A percentile compares a stretch with the other conserved stretches of the same genome.
These are phyloP conservation scores for Petrocephalus schoutedeni DNA, from an alignment of 2,797 vertebrate species.

Conservation along the genomic window DNA sequence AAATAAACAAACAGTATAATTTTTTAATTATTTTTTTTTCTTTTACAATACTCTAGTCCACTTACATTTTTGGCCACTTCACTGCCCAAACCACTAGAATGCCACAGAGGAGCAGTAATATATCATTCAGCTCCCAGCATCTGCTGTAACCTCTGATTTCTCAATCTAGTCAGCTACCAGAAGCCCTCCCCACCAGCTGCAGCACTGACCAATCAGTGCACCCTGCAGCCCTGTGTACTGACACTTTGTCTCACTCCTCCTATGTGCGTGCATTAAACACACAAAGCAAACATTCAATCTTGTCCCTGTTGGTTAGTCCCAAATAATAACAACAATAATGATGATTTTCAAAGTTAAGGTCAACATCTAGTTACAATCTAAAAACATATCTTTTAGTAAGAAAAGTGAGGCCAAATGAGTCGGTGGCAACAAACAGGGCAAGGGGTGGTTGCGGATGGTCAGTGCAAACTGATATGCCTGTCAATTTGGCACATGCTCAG, in stretches of 20 bases:
- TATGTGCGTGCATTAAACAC: not conserved
- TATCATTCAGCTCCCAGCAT: constrained; percentile 78
- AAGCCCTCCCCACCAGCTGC: constrained; percentile 75
- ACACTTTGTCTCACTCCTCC: not conserved
- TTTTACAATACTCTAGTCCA: constrained; percentile 34
- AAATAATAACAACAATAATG: not conserved
- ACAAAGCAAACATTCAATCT: not conserved
- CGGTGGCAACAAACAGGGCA: constrained; percentile 35
- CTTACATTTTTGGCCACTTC: constrained; percentile 61
- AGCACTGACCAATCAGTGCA: constrained; percentile 69
- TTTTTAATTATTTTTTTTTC: not conserved
- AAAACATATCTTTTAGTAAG: constrained; percentile 49
- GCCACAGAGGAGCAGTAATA: constrained; percentile 74
- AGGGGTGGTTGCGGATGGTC: constrained; percentile 6
- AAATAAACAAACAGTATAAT: not conserved
- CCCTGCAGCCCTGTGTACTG: constrained; percentile 62
- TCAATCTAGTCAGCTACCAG: constrained; percentile 75
- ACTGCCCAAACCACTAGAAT: constrained; percentile 67
- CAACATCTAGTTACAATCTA: constrained; percentile 66
- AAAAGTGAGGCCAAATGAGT: constrained; percentile 45
- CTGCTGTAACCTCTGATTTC: constrained; percentile 73
- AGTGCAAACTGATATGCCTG: constrained; percentile 68
- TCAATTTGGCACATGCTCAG: constrained; percentile 65
- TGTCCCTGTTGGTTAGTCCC: not conserved
- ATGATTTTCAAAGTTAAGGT: constrained; percentile 59